These are phyloP conservation scores for Arvicanthis niloticus DNA, from an alignment of 2,113 vertebrate genomes.

Conservation along the genomic window DNA sequence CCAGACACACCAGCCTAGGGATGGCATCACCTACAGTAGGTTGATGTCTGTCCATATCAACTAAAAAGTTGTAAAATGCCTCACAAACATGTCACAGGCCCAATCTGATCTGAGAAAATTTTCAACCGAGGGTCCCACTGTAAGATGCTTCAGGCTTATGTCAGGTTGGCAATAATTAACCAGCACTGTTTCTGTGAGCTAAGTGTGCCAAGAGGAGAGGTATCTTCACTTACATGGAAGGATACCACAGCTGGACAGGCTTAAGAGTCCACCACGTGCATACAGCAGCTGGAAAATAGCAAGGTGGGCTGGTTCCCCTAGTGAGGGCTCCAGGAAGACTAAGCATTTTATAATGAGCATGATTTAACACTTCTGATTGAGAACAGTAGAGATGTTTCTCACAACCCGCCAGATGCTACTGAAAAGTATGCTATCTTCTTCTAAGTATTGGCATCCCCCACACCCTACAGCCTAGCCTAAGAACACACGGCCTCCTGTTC, in stretches of 20 bases:
- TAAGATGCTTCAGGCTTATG: background rate
- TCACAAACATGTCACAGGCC: background rate
- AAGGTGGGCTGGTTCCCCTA: background rate
- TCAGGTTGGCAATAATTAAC: background rate
- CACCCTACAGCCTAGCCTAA: background rate
- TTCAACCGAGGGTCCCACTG: background rate
- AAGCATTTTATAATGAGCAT: background rate
- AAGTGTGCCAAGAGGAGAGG: background rate
- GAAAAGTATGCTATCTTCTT: background rate
- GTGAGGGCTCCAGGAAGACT: background rate
- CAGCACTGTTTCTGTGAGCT: background rate
- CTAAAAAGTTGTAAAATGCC: too few relatives aligned
- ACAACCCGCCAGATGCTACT: background rate
- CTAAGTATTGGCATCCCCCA: background rate
- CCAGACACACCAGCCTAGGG: too few relatives aligned
- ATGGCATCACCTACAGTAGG: background rate
- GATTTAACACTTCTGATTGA: constrained; percentile 10
- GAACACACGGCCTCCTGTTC: background rate
- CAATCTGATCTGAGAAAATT: background rate
- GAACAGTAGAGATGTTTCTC: background rate
- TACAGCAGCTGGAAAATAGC: background rate
- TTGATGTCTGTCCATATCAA: background rate
- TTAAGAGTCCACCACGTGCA: background rate
- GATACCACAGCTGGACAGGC: background rate
- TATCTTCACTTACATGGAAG: background rate